These are phyloP conservation scores for Amblyjoppa proteus DNA, from an alignment of 2,888 invertebrate species.

Conservation along the genomic window DNA sequence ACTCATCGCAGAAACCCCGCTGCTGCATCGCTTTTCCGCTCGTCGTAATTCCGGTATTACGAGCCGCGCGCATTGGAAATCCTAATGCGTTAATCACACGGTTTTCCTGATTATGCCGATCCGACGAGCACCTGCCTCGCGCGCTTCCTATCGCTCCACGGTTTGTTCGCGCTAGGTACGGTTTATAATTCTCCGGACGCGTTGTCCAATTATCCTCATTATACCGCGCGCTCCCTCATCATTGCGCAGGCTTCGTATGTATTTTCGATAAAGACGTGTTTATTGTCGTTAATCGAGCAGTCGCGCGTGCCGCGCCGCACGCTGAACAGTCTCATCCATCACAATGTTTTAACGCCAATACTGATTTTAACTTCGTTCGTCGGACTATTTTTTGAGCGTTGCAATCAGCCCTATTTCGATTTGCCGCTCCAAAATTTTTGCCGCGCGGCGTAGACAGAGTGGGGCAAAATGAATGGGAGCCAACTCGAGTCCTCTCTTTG, in stretches of 20 bases:
- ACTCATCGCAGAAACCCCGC: conserved; percentile 27
- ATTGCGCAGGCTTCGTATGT: conserved; percentile 16
- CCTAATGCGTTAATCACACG: conserved; percentile 52
- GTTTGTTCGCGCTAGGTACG: background rate
- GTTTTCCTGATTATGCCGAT: conserved; percentile 38
- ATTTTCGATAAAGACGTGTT: conserved; percentile 57
- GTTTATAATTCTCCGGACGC: conserved; percentile 17
- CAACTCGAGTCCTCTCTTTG: no score
- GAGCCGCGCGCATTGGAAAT: conserved; percentile 20
- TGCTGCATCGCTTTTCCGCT: conserved; percentile 20
- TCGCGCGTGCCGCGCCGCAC: conserved; percentile 38
- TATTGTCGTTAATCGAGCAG: conserved; percentile 35
- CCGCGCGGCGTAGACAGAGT: no score
- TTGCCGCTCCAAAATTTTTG: no score
- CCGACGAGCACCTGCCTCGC: conserved; percentile 20
- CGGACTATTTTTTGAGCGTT: no score
- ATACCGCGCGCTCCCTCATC: conserved; percentile 31
- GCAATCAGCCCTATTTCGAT: no score
- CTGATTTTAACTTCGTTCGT: no score
- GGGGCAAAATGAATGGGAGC: no score
- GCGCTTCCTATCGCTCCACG: background rate
- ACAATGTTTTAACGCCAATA: no score
- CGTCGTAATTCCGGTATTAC: conserved; percentile 45
- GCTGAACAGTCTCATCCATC: no score
- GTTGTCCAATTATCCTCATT: conserved; percentile 51